These are phyloP conservation scores for Drosophila insularis DNA, from an alignment of 1,140 invertebrate species.

Conservation along the genomic window DNA sequence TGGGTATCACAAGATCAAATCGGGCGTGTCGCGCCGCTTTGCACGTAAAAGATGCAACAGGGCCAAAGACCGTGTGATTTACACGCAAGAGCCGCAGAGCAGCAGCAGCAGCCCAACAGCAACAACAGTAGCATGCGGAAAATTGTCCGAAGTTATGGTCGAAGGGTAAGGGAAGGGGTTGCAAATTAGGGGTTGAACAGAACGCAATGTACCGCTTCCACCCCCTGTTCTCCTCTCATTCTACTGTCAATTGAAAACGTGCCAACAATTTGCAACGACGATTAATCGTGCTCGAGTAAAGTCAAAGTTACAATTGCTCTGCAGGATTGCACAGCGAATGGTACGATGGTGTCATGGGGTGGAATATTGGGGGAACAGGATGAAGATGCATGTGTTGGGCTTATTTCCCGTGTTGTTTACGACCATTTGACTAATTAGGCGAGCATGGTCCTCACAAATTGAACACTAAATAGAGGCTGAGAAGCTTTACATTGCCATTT, in stretches of 20 bases:
- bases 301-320: slow-evolving; percentile 42
- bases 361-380: neutral
- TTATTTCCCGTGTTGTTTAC: slow-evolving; percentile 74
- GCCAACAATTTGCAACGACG: slow-evolving; percentile 82
- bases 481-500: neutral
- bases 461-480: neutral
- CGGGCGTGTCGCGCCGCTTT: slow-evolving; percentile 19
- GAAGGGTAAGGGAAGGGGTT: slow-evolving; percentile 17
- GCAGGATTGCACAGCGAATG: slow-evolving; percentile 47
- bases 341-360: neutral
- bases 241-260: slow-evolving; percentile 82
- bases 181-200: slow-evolving; percentile 74
- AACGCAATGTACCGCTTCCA: slow-evolving; percentile 19
- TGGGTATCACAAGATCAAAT: slow-evolving; percentile 41
- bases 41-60: slow-evolving; percentile 80
- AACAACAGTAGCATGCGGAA: slow-evolving; percentile 8
- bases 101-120: slow-evolving; percentile 27
- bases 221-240: slow-evolving; percentile 19
- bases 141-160: neutral
- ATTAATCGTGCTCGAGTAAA: slow-evolving; percentile 77
- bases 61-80: slow-evolving; percentile 77
- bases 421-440: slow-evolving; percentile 66
- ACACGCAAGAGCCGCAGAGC: slow-evolving; percentile 58
- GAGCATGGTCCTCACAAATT: slow-evolving; percentile 3
- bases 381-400: slow-evolving; percentile 11